These are phyloP conservation scores for Anguilla rostrata DNA, from an alignment of 2,113 vertebrate genomes.

Conservation along the genomic window DNA sequence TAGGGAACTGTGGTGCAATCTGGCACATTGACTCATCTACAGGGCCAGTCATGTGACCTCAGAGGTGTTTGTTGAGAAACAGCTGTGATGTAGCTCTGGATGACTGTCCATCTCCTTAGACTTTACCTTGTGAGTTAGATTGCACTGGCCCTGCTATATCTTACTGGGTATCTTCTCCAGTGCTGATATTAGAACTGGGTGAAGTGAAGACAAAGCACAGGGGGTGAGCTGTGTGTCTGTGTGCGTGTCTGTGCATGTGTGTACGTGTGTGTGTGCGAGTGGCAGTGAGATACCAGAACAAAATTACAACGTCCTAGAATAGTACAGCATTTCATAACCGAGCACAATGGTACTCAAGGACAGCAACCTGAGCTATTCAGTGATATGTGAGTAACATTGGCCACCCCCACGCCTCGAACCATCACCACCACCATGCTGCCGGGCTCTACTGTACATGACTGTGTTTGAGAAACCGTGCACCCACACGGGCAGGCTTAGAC, in stretches of 20 bases:
- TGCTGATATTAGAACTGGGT: too few species aligned
- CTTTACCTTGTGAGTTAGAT: too few species aligned
- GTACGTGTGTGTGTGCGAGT: conserved; percentile 1
- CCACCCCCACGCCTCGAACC: neutral
- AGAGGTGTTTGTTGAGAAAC: conserved; percentile 10
- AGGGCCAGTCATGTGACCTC: conserved; percentile 1
- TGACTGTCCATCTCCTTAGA: conserved; percentile 3
- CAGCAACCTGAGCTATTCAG: neutral
- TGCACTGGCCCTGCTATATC: neutral
- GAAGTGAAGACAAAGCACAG: too few species aligned
- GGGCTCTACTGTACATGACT: neutral
- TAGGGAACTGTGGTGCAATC: neutral
- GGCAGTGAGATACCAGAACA: neutral
- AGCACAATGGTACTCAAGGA: neutral
- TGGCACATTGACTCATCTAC: neutral
- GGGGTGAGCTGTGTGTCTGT: neutral
- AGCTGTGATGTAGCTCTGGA: neutral
- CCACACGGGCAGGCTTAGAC: neutral
- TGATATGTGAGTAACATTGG: neutral
- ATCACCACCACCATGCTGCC: neutral
- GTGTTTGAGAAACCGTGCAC: neutral
- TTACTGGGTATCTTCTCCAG: neutral
- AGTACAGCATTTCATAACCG: neutral
- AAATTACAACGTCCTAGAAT: neutral
- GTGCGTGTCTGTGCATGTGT: neutral